Percentiles rank a stretch among this genome's conserved stretches.
Evolutionary conservation across 2,888 invertebrate genomes (phyloP).

Genomic region (Pachydiplax longipennis): DNA sequence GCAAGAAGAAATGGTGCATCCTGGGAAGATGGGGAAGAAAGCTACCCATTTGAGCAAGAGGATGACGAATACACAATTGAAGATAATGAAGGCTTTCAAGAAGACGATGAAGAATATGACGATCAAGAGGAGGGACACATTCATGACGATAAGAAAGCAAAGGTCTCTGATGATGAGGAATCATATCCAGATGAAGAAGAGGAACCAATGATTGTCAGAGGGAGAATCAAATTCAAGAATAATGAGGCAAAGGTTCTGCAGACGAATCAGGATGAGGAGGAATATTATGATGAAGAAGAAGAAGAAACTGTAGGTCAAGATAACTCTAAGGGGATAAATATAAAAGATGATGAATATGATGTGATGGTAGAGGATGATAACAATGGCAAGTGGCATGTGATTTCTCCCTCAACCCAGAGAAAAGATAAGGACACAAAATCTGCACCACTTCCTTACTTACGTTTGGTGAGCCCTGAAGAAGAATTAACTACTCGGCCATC

Average conservation of each 20-base stretch:
- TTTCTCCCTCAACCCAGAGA: background rate
- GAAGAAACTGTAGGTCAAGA: background rate
- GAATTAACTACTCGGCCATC: background rate
- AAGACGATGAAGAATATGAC: conserved; percentile 26
- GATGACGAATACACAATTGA: background rate
- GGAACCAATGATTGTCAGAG: background rate
- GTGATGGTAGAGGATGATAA: background rate
- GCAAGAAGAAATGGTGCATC: background rate
- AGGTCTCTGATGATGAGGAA: background rate
- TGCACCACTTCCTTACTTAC: background rate
- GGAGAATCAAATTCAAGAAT: background rate
- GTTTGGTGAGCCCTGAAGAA: conserved; percentile 10
- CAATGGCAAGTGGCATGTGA: background rate
- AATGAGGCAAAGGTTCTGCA: background rate
- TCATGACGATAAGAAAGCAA: background rate
- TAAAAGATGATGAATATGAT: background rate
- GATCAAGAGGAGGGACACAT: conserved; percentile 2
- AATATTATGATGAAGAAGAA: conserved; percentile 6
- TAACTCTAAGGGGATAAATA: background rate
- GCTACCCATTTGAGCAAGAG: background rate
- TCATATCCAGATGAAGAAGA: background rate
- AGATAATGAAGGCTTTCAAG: background rate
- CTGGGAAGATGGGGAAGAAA: conserved; percentile 1
- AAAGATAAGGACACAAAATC: background rate
- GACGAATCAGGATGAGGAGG: background rate